Evolutionary conservation across 2,888 invertebrate species (phyloP).

Genomic region (Pterostichus niger): DNA sequence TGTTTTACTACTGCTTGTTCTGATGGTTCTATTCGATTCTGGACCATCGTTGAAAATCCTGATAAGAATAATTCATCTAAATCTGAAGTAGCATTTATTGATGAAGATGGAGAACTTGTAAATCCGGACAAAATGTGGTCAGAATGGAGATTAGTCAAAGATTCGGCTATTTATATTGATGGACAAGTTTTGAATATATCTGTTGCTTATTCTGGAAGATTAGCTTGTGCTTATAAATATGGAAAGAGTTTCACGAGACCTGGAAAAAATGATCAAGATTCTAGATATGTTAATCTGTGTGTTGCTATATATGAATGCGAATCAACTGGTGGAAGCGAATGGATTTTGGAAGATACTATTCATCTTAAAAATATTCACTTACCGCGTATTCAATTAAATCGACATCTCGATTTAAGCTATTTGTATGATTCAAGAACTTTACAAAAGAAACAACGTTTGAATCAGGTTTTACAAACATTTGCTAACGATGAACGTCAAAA

Average conservation of each 20-base stretch:
- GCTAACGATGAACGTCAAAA: conserved; percentile 86
- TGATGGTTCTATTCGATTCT: conserved; percentile 94
- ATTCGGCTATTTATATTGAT: conserved; percentile 81
- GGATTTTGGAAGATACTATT: conserved; percentile 97
- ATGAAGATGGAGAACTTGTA: conserved; percentile 74
- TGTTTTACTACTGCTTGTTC: conserved; percentile 97
- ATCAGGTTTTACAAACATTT: conserved; percentile 89
- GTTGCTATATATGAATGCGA: conserved; percentile 99
- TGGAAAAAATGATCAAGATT: conserved; percentile 82
- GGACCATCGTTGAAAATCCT: conserved; percentile 80
- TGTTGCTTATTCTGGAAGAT: conserved; percentile 97
- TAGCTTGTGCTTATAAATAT: conserved; percentile 98
- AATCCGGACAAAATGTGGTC: conserved; percentile 76
- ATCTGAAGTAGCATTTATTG: conserved; percentile 72
- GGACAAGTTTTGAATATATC: conserved; percentile 95
- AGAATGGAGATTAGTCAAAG: conserved; percentile 78
- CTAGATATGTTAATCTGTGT: conserved; percentile 92
- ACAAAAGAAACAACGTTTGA: conserved; percentile 90
- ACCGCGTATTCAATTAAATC: conserved; percentile 89
- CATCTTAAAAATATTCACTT: conserved; percentile 95
- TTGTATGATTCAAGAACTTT: conserved; percentile 88
- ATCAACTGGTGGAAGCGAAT: conserved; percentile 96
- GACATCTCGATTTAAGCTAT: conserved; percentile 90
- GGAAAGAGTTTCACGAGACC: conserved; percentile 93
- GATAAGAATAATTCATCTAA: conserved; percentile 71